phyloP scores from a whole-genome alignment of 2,113 vertebrate species.

The Myrmophylax atrothorax region DNA sequence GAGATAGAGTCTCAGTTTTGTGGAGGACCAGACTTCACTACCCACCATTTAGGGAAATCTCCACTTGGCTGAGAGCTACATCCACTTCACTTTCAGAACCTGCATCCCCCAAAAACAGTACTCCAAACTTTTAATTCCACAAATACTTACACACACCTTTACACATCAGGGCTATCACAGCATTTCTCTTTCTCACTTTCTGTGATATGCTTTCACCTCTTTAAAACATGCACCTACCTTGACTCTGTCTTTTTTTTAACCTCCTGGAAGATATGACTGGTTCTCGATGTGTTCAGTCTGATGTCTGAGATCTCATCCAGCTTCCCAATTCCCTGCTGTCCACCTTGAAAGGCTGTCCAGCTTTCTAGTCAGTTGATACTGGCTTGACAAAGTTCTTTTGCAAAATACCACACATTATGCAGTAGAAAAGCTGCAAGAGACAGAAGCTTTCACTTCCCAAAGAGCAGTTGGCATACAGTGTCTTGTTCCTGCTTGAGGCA shows the following conservation, averaged over 20 bases:
- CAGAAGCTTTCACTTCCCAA: not conserved
- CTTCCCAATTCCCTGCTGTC: not conserved
- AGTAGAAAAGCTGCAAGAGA: not conserved
- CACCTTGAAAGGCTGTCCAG: not conserved
- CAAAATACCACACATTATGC: not conserved
- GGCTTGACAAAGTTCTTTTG: not conserved
- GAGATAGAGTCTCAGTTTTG: not conserved
- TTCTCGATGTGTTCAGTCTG: not conserved
- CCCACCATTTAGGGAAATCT: not conserved
- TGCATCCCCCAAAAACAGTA: not conserved
- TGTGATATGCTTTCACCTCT: not conserved
- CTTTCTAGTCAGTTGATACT: not conserved
- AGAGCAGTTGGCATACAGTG: accelerated
- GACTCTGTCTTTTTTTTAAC: not conserved
- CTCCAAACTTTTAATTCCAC: not conserved
- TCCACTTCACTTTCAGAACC: not conserved
- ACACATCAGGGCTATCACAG: not conserved
- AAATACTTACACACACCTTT: not conserved
- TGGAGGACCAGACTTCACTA: not conserved
- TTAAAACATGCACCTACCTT: not conserved
- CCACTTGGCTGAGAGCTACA: not conserved
- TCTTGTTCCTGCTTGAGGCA: not conserved
- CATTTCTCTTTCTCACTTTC: not conserved
- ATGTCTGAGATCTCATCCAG: not conserved
- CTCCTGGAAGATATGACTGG: not conserved